A percentile compares a stretch with the other conserved stretches of the same genome.
Conservation (phyloP, 2,797 vertebrate species). For the Malacoraja senta region DNA sequence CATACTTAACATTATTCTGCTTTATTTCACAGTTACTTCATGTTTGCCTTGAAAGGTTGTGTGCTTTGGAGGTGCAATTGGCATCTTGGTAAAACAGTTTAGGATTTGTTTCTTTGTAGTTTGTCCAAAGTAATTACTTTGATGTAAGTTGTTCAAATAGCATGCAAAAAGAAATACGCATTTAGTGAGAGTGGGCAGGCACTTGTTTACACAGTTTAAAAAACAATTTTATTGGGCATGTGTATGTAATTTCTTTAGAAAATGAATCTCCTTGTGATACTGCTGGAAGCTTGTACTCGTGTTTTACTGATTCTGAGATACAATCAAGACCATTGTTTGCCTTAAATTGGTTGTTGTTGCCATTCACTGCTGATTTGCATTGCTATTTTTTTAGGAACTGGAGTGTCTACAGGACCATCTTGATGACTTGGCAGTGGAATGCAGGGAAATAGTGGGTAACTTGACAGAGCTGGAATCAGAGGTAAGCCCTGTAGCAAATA, state of each 20-base stretch:
- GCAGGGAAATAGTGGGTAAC: constrained; percentile 84
- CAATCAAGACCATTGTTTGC: neutral
- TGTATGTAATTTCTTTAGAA: neutral
- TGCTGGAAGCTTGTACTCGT: neutral
- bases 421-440: constrained; percentile 75
- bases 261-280: neutral
- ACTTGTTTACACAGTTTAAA: neutral
- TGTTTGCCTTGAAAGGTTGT: neutral
- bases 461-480: constrained; percentile 89
- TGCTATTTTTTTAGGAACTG: constrained; percentile 64
- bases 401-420: constrained; percentile 93
- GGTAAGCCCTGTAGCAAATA: constrained; percentile 52
- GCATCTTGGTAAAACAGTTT: neutral
- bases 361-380: neutral
- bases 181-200: neutral
- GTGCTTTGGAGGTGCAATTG: neutral
- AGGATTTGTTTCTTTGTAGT: neutral
- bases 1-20: neutral
- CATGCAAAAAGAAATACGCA: neutral
- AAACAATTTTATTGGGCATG: neutral
- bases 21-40: neutral
- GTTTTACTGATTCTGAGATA: neutral
- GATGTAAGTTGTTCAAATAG: neutral
- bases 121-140: neutral
- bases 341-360: neutral